Evolutionary conservation across 1,140 invertebrate genomes (phyloP), one percentile per base, ranked within the genome.

Genomic region (Branchinecta lynchi): DNA sequence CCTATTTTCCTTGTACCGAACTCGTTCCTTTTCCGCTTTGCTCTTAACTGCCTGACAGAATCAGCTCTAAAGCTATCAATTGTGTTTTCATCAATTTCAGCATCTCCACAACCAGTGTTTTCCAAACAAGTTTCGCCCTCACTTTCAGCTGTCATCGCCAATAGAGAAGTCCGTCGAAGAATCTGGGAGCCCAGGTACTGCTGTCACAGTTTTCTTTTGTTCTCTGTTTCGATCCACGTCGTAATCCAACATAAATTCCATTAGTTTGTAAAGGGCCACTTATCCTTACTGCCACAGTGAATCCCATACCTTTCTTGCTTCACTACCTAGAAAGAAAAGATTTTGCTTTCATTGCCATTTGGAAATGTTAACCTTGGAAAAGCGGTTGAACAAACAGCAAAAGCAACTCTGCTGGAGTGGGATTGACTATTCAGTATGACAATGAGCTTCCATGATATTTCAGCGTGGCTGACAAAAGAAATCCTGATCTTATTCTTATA

Each of bases 251-350:
- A 60, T 20, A 60, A 60, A 60, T 60, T 60, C 51, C 51, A 12
- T 60, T 15, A 60, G 51, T 60, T 60, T 60, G 51, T 15, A 60
- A 12, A 60, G 17, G 17, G 12, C 51, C 51, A 60, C 17, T 60
- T 60, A 15, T 60, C 17, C 17, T 60, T 15, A 15, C 17, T 60
- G 51, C 51, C 12, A 60, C 51, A 60, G 51, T 12, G 51, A 60
- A 15, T 60, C 51, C 51, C 51, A 60, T 60, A 60, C 51, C 17
- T 20, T 60, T 60, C 17, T 60, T 60, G 51, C 51, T 60, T 60
- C 51, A 15, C 17, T 20, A 60, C 51, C 17, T 60, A 20, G 17
- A 60, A 60, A 60, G 17, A 15, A 60, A 60, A 60, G 51, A 20
- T 60, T 60, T 60, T 60, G 17, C 17, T 60, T 60, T 60, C 32